A percentile compares a stretch with the other conserved stretches of the same genome.
Conservation (phyloP, 2,797 vertebrate species). For the Serranus cabrilla region DNA sequence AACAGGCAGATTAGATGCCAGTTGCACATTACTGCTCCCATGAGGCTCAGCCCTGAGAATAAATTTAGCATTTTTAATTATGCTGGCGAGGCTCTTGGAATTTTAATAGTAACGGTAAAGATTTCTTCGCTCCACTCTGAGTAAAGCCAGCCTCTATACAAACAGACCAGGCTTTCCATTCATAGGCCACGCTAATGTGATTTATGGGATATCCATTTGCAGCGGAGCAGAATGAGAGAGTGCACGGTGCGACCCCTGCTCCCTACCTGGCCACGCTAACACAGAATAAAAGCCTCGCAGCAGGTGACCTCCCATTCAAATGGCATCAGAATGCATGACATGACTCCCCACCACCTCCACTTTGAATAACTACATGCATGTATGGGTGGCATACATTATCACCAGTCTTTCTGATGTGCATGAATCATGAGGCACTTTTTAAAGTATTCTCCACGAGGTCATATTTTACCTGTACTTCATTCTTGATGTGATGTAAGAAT, state of each 20-base stretch:
- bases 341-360: slow-evolving; percentile 58
- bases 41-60: neutral
- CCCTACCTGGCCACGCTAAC: slow-evolving; percentile 72
- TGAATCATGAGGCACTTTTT: slow-evolving; percentile 80
- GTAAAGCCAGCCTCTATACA: slow-evolving; percentile 34
- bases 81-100: neutral
- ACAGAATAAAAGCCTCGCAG: slow-evolving; percentile 63
- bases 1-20: neutral
- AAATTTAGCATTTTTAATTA: neutral
- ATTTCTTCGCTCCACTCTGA: slow-evolving; percentile 5
- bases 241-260: slow-evolving; percentile 59
- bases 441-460: slow-evolving; percentile 67
- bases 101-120: slow-evolving; percentile 10
- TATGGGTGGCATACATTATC: slow-evolving; percentile 75
- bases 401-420: slow-evolving; percentile 53
- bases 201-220: slow-evolving; percentile 79
- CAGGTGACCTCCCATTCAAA: slow-evolving; percentile 69
- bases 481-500: slow-evolving; percentile 82
- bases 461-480: slow-evolving; percentile 73
- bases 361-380: slow-evolving; percentile 82
- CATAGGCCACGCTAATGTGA: slow-evolving; percentile 66
- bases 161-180: slow-evolving; percentile 42
- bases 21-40: neutral
- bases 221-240: slow-evolving; percentile 69
- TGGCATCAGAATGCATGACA: slow-evolving; percentile 74